Evolutionary conservation across 2,888 invertebrate species (phyloP), one percentile per base, ranked within the genome.

Genomic region (Bruchidius siliquastri): DNA sequence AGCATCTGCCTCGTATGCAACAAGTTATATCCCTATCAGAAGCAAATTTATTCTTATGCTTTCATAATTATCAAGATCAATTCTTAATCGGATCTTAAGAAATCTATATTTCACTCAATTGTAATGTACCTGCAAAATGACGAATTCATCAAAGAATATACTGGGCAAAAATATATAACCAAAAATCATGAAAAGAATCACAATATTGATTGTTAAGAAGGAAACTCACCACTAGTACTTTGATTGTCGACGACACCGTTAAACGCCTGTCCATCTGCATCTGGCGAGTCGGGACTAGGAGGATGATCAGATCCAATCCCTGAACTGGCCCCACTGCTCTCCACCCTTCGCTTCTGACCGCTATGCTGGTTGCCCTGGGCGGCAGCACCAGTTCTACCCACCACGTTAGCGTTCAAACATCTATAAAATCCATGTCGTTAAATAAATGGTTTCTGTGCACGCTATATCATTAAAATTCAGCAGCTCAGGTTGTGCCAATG

Each of bases 291-390:
- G 0, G 95, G 95, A 73, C 94, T 95, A 0, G 94, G 95, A 0
- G 96, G 95, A 83, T 96, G 90, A 82, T 96, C 96, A 20, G 95
- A 95, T 13, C 96, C 96, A 73, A 96, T 96, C 0, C 96, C 96
- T 4, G 94, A 94, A 79, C 95, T 95, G 0, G 94, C 94, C 0
- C 95, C 94, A 72, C 86, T 86, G 72, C 85, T 86, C 76, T 86
- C 87, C 49, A 83, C 73, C 66, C 85, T 76, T 30, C 83, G 80
- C 0, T 80, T 81, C 73, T 85, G 85, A 82, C 92, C 90, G 82
- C 93, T 93, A 71, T 93, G 87, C 82, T 21, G 21, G 68, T 21
- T 68, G 68, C 13, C 22, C 21, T 68, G 21, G 68, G 21, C 22
- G 20, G 22, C 22, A 13, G 22, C 22, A 22, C 21, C 92, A 92